These are phyloP conservation scores for Melikaiella ostensackeni DNA, from an alignment of 2,888 invertebrate genomes.

Conservation along the genomic window DNA sequence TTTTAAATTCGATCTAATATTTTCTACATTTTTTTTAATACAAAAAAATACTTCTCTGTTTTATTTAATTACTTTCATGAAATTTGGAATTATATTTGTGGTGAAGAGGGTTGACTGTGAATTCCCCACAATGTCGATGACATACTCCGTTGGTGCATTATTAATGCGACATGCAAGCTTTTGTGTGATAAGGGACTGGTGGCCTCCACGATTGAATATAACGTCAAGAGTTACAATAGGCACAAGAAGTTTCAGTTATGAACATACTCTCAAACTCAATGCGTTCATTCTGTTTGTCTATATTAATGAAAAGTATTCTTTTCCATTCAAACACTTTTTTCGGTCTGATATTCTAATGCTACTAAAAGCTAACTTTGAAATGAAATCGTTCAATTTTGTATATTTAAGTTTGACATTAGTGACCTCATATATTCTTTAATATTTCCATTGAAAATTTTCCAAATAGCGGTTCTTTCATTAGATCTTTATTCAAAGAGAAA, in stretches of 20 bases:
- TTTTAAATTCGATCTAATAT: background rate
- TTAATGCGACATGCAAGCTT: background rate
- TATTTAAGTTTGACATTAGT: too few relatives aligned
- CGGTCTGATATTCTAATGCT: too few relatives aligned
- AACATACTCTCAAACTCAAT: background rate
- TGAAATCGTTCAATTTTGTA: too few relatives aligned
- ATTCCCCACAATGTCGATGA: background rate
- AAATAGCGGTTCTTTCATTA: too few relatives aligned
- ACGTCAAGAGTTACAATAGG: background rate
- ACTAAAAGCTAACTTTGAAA: too few relatives aligned
- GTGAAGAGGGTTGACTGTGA: background rate
- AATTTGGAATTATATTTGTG: background rate
- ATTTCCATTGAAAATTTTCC: too few relatives aligned
- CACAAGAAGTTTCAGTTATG: background rate
- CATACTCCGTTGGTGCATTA: background rate
- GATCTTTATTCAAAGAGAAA: too few relatives aligned
- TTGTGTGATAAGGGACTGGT: slow-evolving; percentile 14
- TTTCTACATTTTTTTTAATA: background rate
- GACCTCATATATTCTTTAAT: too few relatives aligned
- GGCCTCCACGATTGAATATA: background rate
- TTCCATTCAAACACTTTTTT: background rate
- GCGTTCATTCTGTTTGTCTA: too few relatives aligned
- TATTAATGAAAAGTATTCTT: background rate
- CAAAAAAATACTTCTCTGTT: background rate
- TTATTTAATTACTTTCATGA: background rate